Base-by-base conservation (phyloP, 1,140 invertebrate species). In the Monochamus saltuarius region DNA sequence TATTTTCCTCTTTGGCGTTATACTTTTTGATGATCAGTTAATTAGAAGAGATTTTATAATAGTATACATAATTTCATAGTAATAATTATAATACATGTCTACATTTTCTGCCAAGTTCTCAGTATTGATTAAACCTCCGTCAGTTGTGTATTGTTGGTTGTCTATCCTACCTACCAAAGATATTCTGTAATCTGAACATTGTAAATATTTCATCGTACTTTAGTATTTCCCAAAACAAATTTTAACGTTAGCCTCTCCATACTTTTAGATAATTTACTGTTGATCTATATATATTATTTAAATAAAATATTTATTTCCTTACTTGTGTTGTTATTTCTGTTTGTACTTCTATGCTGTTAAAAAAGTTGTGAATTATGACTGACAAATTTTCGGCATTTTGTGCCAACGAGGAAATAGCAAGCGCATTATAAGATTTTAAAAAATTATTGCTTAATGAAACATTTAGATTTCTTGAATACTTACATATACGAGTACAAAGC, bases 231-330 rank as follows among this genome's bases (percentile, higher is more conserved):
- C 2, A 13, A n/a, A 40, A 16, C 39, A 16, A 8, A 40, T 40
- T 51, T 35, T 9, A 34, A n/a, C 36, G 49, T 51, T 29, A 2
- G 6, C 6, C 22, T 29, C 22, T 29, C 22, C 6, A 29, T 29
- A 29, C 6, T 29, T 7, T 7, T 29, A 38, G 35, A 43, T 61
- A 49, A 61, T 55, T 62, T 46, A 53, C 43, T 62, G 56, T 62
- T 58, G 54, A 56, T 46, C 36, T 39, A 37, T 47, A 35, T n/a
- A n/a, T 40, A 38, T 53, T 58, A 58, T 56, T 52, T 62, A 49
- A 62, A 62, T 57, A 62, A 62, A 62, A 43, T 58, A 58, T 58
- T 62, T 57, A 53, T 62, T 62, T 62, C 43, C 51, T 56, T 62
- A 56, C 37, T 36, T 46, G 19, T 37, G 50, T 40, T 36, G 39